A percentile compares a stretch with the other conserved stretches of the same genome.
Evolutionary conservation across 2,888 invertebrate genomes (phyloP).

Genomic region (Yponomeuta cagnagella): DNA sequence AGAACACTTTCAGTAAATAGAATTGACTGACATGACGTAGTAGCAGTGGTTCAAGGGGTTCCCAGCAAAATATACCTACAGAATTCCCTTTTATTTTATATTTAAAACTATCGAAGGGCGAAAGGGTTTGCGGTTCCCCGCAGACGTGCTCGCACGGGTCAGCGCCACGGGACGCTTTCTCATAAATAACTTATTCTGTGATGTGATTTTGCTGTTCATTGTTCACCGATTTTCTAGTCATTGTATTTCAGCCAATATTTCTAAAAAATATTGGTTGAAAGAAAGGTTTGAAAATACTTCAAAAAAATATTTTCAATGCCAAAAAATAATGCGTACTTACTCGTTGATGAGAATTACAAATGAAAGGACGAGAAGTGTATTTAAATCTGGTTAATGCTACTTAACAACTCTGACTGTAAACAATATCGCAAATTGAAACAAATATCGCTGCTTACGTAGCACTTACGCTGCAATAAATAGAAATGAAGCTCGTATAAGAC

Average conservation of each 20-base stretch:
- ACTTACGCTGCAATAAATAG: neutral
- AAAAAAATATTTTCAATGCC: no score
- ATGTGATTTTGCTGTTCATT: neutral
- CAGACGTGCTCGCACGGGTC: slow-evolving; percentile 8
- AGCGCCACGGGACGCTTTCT: neutral
- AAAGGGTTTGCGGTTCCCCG: slow-evolving; percentile 16
- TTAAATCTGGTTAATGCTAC: neutral
- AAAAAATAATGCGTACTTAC: neutral
- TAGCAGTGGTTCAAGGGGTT: slow-evolving; percentile 26
- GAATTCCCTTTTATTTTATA: slow-evolving; percentile 22
- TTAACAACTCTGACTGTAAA: neutral
- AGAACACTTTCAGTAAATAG: no score
- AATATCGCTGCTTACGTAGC: neutral
- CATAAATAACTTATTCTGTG: neutral
- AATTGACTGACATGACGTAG: no score
- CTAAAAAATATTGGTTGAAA: neutral
- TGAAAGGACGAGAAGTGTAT: neutral
- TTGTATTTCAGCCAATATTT: neutral
- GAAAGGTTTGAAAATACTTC: neutral
- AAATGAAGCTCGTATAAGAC: neutral
- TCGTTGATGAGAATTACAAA: neutral
- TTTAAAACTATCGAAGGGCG: slow-evolving; percentile 20
- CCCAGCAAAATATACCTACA: slow-evolving; percentile 26
- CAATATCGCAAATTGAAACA: neutral
- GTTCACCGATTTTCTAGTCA: neutral